Evolutionary conservation across 2,888 invertebrate species (phyloP).

Genomic region (Parnassius orleans): DNA sequence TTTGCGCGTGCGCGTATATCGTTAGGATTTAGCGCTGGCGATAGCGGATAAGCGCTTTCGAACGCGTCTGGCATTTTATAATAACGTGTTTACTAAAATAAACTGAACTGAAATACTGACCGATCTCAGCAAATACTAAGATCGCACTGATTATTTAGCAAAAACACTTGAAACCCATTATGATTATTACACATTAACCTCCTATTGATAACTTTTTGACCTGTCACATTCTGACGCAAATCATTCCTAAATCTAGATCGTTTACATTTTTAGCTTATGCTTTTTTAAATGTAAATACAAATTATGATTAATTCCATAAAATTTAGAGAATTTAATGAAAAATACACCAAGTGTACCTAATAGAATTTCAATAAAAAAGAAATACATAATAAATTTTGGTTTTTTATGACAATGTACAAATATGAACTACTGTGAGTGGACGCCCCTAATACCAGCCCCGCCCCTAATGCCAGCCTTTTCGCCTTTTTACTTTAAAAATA

Average conservation of each 20-base stretch:
- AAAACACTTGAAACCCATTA: constrained; percentile 43
- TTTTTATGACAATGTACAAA: too few relatives aligned
- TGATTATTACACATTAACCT: constrained; percentile 56
- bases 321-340: too few relatives aligned
- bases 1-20: constrained; percentile 82
- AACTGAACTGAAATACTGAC: background rate
- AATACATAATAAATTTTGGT: too few relatives aligned
- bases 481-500: too few relatives aligned
- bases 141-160: constrained; percentile 17
- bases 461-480: too few relatives aligned
- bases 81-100: too few relatives aligned
- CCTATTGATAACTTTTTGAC: constrained; percentile 61
- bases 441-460: too few relatives aligned
- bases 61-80: constrained; percentile 79
- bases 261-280: background rate
- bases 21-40: constrained; percentile 71
- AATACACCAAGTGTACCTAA: too few relatives aligned
- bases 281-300: too few relatives aligned
- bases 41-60: constrained; percentile 79
- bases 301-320: too few relatives aligned
- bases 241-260: background rate
- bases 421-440: too few relatives aligned
- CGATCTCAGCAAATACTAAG: constrained; percentile 8
- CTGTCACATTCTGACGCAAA: constrained; percentile 61
- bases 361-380: too few relatives aligned